Base-by-base conservation (phyloP, 2,113 vertebrate species). In the Aplodontia rufa region DNA sequence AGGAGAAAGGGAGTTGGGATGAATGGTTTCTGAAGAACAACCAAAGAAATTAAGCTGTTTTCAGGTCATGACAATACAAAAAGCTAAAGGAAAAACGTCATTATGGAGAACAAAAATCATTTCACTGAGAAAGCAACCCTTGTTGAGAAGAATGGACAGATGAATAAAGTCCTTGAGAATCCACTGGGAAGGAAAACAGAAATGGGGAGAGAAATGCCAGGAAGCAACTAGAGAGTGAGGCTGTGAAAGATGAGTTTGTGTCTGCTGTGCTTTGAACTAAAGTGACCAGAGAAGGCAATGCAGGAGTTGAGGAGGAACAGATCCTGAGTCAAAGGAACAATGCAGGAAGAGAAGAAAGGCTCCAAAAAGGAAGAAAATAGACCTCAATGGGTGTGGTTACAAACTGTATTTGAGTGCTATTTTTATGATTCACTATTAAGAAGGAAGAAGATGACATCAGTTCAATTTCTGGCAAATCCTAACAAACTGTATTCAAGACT, bases 381-480 rank as follows among this genome's bases (percentile, higher is more conserved):
- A 9, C 47, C 49, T 62, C 45, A 42, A 40, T 53, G 32, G 0
- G 3, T 64, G 14, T 8, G 16, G 86, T 89, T 37, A 28, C 6
- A 88, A 81, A 87, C 81, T 76, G 32, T 92, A 91, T 71, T 28
- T 28, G n/a, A 40, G 68, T 66, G 55, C 26, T 64, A 66, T 71
- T 87, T 94, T 92, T 72, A 51, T 93, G 90, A 95, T 53, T 96
- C 68, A 90, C 42, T 68, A 47, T 87, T 66, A 87, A 76, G 35
- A 80, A 53, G 45, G n/a, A 66, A 93, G 47, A 92, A 3, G 2
- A 84, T 88, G 78, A 90, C 81, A 68, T 92, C 92, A 62, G 45
- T 53, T 78, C 24, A 66, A 62, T 16, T 64, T 90, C 68, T 81
- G 47, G 87, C 53, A 80, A 84, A 68, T 87, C 55, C 58, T 87